Base-by-base conservation (phyloP, 2,113 vertebrate species). In the Hyperoodon ampullatus region DNA sequence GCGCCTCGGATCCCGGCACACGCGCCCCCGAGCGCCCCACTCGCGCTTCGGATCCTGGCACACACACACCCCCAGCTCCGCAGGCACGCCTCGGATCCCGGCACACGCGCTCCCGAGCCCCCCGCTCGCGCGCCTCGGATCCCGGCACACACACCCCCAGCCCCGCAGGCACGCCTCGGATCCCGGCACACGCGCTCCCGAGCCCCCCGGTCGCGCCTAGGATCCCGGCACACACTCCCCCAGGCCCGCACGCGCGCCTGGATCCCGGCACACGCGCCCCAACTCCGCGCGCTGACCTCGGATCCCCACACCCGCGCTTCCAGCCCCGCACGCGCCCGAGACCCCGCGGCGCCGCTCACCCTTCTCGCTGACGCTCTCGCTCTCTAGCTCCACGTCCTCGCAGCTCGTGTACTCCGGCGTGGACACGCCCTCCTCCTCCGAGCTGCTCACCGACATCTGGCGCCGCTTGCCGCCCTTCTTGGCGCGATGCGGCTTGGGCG, bases 401-500 rank as follows among this genome's bases (percentile, higher is more conserved):
- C 99, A 99, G 98, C 99, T 99, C 98, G 99, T 99, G 99, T 99
- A 99, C 98, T 99, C 99, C 39, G 99, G 99, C 95, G 99, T 99
- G 96, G 99, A 99, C 97, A 99, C 99, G 94, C 99, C 99, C 98
- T 99, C 99, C 98, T 99, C 99, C 98, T 99, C 99, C 60, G 99
- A 99, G 99, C 99, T 99, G 99, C 99, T 99, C 98, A 99, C 99
- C 92, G 99, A 99, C 99, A 99, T 99, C 99, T 99, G 99, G 97
- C 99, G 98, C 99, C 99, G 99, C 98, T 99, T 99, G 97, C 99
- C 99, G 60, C 99, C 99, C 95, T 99, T 98, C 97, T 99, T 99
- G 98, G 99, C 98, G 98, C 99, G 99, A 98, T 99, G 99, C 26
- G 99, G 99, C 97, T 99, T 99, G 66, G 99, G 99, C 96, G 99